Conservation (phyloP, 2,888 invertebrate species). For the Sminthurides aquaticus region DNA sequence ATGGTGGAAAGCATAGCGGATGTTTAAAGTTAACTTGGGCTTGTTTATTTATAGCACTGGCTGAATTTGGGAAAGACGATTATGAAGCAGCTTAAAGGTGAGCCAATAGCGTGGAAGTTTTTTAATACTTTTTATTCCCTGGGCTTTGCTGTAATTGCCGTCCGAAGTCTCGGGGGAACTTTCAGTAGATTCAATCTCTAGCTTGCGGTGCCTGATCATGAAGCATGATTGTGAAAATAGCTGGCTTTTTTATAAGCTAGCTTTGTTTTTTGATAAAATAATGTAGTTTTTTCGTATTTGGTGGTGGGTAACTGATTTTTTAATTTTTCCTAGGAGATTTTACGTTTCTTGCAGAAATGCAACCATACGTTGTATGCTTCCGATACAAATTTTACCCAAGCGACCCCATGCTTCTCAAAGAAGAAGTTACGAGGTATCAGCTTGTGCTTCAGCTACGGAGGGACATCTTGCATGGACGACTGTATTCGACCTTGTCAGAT, state of each 20-base stretch:
- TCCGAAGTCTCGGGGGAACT: no score
- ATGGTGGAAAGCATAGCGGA: no score
- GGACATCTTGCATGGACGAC: conserved; percentile 86
- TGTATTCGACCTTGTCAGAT: conserved; percentile 83
- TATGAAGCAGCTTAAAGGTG: conserved; percentile 86
- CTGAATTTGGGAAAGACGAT: conserved; percentile 82
- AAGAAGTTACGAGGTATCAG: conserved; percentile 91
- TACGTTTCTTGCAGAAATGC: conserved; percentile 66
- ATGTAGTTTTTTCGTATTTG: no score
- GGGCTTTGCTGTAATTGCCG: no score
- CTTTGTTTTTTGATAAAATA: no score
- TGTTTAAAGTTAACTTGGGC: no score
- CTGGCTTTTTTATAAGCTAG: no score
- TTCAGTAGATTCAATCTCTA: no score
- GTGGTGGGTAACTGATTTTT: no score
- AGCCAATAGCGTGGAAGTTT: conserved; percentile 39
- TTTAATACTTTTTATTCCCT: conserved; percentile 11
- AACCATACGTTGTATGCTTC: conserved; percentile 87
- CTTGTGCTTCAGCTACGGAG: conserved; percentile 86
- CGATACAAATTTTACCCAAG: conserved; percentile 97
- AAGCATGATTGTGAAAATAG: no score
- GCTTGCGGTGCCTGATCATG: no score
- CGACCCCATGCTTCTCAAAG: conserved; percentile 84
- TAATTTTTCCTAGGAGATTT: no score
- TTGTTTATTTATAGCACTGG: conserved; percentile 74